phyloP scores from a whole-genome alignment of 1,140 invertebrate species.

The Dinothrombium tinctorium region DNA sequence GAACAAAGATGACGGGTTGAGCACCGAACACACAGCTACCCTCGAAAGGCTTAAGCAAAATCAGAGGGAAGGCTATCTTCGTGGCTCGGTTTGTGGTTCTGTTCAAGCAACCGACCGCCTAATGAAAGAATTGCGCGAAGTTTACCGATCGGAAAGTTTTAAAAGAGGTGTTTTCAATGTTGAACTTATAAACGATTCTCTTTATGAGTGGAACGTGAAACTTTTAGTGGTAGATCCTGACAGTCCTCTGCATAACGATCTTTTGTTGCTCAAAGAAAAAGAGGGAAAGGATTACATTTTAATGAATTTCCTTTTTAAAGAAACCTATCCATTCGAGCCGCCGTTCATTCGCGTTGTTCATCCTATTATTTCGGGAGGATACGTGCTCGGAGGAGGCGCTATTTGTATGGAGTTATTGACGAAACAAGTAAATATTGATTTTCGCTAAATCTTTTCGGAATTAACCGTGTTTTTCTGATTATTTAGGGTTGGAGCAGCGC shows the following conservation, averaged over 20 bases:
- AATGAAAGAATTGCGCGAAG: conserved; percentile 96
- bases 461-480: not conserved
- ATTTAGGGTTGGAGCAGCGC: conserved; percentile 82
- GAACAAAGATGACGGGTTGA: conserved; percentile 48
- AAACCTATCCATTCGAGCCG: conserved; percentile 92
- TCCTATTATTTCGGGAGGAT: conserved; percentile 79
- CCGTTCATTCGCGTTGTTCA: conserved; percentile 90
- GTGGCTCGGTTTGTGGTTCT: conserved; percentile 73
- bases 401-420: conserved; percentile 99
- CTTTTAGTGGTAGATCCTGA: conserved; percentile 90
- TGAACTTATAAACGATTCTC: conserved; percentile 89
- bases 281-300: conserved; percentile 91
- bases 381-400: conserved; percentile 49
- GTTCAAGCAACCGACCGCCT: conserved; percentile 93
- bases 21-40: conserved; percentile 72
- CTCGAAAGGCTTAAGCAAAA: conserved; percentile 78
- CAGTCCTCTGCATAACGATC: conserved; percentile 78
- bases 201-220: conserved; percentile 98
- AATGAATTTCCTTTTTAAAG: conserved; percentile 91
- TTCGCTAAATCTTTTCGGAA: not conserved
- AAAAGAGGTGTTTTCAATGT: conserved; percentile 72
- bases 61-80: conserved; percentile 68
- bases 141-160: conserved; percentile 90
- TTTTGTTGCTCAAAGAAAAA: conserved; percentile 78
- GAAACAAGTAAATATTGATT: conserved; percentile 38